Conservation (phyloP, 2,888 invertebrate genomes). For the Allygus modestus region DNA sequence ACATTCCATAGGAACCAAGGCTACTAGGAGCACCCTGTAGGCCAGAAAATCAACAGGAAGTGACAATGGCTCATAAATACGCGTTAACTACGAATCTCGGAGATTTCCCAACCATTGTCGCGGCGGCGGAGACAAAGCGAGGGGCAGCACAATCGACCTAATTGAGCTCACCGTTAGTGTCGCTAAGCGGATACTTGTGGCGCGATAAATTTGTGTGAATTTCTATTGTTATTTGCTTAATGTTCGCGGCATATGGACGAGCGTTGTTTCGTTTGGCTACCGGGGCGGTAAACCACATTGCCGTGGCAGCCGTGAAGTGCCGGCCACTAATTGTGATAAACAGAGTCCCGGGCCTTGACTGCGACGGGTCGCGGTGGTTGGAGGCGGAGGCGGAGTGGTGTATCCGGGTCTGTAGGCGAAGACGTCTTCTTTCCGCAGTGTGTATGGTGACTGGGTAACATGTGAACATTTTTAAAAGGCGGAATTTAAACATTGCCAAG, state of each 20-base stretch:
- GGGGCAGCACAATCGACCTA: conserved; percentile 39
- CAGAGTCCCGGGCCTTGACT: neutral
- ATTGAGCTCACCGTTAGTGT: conserved; percentile 41
- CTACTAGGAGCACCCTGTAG: neutral
- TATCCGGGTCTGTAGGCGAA: neutral
- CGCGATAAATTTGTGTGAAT: conserved; percentile 50
- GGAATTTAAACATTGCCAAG: too few relatives aligned
- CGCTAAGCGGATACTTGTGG: conserved; percentile 19
- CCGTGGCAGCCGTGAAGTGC: conserved; percentile 42
- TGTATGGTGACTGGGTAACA: too few relatives aligned
- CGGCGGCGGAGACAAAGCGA: conserved; percentile 44
- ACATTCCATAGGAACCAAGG: neutral
- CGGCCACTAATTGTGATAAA: conserved; percentile 50
- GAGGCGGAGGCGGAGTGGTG: neutral
- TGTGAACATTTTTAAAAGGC: too few relatives aligned
- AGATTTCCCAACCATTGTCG: neutral
- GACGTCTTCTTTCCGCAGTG: conserved; percentile 19
- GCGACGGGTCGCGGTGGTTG: neutral
- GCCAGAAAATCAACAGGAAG: conserved; percentile 39
- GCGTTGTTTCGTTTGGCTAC: conserved; percentile 48
- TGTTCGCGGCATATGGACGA: neutral
- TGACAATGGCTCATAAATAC: conserved; percentile 35
- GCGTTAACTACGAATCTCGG: conserved; percentile 12
- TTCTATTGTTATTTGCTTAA: conserved; percentile 59
- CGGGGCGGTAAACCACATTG: conserved; percentile 45